phyloP scores from a whole-genome alignment of 2,797 vertebrate species.

The Sebastes jordani region DNA sequence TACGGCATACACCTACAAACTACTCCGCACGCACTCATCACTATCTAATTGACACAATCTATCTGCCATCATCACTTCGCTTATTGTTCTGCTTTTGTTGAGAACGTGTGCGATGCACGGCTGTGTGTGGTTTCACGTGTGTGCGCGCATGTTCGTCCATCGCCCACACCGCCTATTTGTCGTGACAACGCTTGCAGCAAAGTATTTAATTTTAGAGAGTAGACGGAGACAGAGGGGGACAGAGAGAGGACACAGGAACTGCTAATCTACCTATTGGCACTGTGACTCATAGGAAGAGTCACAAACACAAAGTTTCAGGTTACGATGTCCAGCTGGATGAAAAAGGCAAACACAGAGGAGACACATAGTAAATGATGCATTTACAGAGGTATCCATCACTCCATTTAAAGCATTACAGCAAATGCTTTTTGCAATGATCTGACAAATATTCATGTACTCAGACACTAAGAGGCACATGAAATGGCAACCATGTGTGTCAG shows the following conservation, averaged over 20 bases:
- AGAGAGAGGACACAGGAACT: slow-evolving; percentile 25
- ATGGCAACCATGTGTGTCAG: neutral
- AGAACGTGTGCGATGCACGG: neutral
- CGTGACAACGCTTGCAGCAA: slow-evolving; percentile 46
- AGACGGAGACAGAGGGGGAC: neutral
- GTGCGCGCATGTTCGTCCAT: slow-evolving; percentile 5
- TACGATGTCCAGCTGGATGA: neutral
- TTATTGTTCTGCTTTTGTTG: slow-evolving; percentile 46
- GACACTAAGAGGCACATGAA: neutral
- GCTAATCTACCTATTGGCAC: slow-evolving; percentile 36
- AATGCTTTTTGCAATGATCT: neutral
- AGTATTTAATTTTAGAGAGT: slow-evolving; percentile 54
- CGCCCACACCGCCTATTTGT: slow-evolving; percentile 33
- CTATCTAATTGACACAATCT: neutral
- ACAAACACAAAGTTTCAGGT: slow-evolving; percentile 25
- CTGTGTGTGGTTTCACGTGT: slow-evolving; percentile 12
- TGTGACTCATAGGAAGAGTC: slow-evolving; percentile 4
- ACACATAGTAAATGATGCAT: slow-evolving; percentile 6
- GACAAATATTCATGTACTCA: neutral
- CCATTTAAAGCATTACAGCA: neutral
- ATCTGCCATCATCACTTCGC: slow-evolving; percentile 43
- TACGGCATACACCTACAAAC: slow-evolving; percentile 1
- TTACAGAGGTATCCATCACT: neutral
- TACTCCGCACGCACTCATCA: slow-evolving; percentile 23
- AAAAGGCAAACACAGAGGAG: neutral